phyloP scores from a whole-genome alignment of 2,113 vertebrate species.

The Panthera leo region DNA sequence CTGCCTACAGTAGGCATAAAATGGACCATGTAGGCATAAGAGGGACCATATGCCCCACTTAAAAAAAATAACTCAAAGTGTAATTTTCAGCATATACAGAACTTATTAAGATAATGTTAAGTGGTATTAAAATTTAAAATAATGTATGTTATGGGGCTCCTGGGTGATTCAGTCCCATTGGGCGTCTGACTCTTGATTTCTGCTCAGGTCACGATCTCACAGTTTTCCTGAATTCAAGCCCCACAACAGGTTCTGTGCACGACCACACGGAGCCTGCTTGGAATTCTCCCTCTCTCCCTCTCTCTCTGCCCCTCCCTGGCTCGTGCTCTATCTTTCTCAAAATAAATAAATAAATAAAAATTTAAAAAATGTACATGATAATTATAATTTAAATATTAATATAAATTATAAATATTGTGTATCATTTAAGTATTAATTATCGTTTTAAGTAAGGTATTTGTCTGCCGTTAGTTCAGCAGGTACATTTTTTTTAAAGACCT shows the following conservation, averaged over 20 bases:
- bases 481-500: not conserved
- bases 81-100: not conserved
- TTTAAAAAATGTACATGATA: too few relatives aligned
- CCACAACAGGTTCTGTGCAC: too few relatives aligned
- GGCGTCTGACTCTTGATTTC: too few relatives aligned
- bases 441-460: not conserved
- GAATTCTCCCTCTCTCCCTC: too few relatives aligned
- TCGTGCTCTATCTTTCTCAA: too few relatives aligned
- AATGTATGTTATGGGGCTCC: too few relatives aligned
- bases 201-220: too few relatives aligned
- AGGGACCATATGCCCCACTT: not conserved
- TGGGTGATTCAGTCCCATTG: too few relatives aligned
- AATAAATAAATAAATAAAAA: too few relatives aligned
- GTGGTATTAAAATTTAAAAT: not conserved
- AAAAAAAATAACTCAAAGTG: not conserved
- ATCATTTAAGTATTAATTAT: not conserved
- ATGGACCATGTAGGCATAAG: not conserved
- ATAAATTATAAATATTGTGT: not conserved
- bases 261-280: too few relatives aligned
- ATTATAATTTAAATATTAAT: not conserved
- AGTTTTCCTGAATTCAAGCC: too few relatives aligned
- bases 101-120: not conserved
- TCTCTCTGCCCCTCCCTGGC: too few relatives aligned
- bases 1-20: not conserved
- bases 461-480: not conserved